phyloP scores from a whole-genome alignment of 2,888 invertebrate species.

The Eupithecia pulchellata region DNA sequence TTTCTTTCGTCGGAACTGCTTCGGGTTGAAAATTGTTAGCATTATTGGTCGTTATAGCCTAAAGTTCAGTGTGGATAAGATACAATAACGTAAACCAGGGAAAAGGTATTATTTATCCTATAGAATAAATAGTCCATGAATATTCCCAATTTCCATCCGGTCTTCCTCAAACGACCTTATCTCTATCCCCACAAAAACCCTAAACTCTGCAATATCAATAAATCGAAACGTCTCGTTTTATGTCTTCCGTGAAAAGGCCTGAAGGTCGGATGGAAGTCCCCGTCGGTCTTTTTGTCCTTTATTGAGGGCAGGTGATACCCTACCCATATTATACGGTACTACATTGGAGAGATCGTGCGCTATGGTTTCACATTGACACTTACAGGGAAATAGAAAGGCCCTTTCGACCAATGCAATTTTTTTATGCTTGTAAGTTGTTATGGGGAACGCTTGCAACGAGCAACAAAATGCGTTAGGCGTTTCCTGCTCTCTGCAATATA shows the following conservation, averaged over 20 bases:
- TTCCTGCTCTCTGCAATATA: too few species aligned
- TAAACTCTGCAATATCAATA: constrained; percentile 33
- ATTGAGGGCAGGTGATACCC: constrained; percentile 19
- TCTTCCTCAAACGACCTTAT: background rate
- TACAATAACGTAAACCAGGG: background rate
- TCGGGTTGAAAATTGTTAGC: background rate
- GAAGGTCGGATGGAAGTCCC: constrained; percentile 13
- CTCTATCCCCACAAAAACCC: background rate
- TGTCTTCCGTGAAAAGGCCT: constrained; percentile 31
- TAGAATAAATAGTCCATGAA: background rate
- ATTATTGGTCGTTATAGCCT: background rate
- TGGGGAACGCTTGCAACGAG: too few species aligned
- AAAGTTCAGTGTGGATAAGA: background rate
- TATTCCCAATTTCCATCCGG: constrained; percentile 5
- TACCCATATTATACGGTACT: background rate
- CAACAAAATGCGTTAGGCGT: too few species aligned
- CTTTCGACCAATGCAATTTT: too few species aligned
- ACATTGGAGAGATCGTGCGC: background rate
- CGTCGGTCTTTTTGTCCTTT: constrained; percentile 6
- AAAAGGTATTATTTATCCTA: background rate
- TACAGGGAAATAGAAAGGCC: too few species aligned
- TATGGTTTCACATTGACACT: background rate
- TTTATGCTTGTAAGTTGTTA: too few species aligned
- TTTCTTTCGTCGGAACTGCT: too few species aligned
- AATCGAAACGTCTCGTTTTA: constrained; percentile 33